phyloP scores from a whole-genome alignment of 2,113 vertebrate species.

The Paralichthys olivaceus region DNA sequence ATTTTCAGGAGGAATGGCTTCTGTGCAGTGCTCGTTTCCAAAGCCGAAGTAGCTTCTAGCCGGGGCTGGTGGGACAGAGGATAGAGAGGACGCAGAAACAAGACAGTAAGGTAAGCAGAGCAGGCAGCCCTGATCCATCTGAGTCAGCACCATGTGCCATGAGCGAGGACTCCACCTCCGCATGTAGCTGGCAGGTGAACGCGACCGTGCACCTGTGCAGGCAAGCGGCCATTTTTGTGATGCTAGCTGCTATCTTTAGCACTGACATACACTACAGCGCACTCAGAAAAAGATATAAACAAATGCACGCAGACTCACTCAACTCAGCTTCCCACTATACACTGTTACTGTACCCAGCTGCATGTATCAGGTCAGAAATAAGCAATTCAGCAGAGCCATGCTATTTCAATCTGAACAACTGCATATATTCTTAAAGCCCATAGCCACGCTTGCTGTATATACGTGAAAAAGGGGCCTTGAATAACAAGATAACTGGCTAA shows the following conservation, averaged over 20 bases:
- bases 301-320: not conserved
- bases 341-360: conserved; percentile 23
- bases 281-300: conserved; percentile 30
- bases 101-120: conserved; percentile 33
- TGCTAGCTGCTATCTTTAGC: conserved; percentile 59
- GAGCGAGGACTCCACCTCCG: conserved; percentile 65
- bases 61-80: conserved; percentile 24
- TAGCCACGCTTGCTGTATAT: not conserved
- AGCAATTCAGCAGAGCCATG: conserved; percentile 49
- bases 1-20: conserved; percentile 27
- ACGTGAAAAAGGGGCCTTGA: conserved; percentile 4
- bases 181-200: conserved; percentile 64
- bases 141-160: conserved; percentile 70
- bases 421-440: not conserved
- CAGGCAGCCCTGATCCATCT: conserved; percentile 47
- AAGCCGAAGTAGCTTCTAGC: conserved; percentile 21
- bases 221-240: conserved; percentile 47
- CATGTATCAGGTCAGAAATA: conserved; percentile 37
- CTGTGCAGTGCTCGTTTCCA: conserved; percentile 7
- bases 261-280: conserved; percentile 28
- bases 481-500: conserved; percentile 19
- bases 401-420: conserved; percentile 17
- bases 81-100: conserved; percentile 26
- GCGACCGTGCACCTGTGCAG: conserved; percentile 64
- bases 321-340: conserved; percentile 2